Evolutionary conservation across 2,113 vertebrate genomes (phyloP).

Genomic region (Hemibagrus wyckioides): DNA sequence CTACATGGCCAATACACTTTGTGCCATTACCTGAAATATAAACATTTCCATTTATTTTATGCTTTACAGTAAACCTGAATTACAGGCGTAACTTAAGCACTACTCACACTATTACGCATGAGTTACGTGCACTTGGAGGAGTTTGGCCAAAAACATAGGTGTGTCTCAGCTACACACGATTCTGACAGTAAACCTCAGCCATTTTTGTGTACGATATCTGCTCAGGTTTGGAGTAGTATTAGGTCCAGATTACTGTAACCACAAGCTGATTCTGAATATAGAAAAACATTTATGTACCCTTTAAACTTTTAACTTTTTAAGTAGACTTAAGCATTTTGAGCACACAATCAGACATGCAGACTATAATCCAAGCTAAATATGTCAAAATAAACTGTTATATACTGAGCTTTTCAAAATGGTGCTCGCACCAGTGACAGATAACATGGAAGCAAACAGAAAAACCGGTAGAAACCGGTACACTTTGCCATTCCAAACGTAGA

Average conservation of each 20-base stretch:
- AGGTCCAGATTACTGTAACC: background rate
- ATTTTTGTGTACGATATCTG: background rate
- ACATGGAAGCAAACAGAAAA: background rate
- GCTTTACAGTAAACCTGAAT: background rate
- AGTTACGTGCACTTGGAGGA: background rate
- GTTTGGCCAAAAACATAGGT: background rate
- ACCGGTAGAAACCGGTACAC: background rate
- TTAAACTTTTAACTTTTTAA: background rate
- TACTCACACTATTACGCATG: background rate
- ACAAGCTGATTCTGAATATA: background rate
- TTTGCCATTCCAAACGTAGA: background rate
- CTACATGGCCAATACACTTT: background rate
- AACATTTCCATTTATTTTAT: background rate
- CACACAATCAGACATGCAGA: background rate
- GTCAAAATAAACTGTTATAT: background rate
- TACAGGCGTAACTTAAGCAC: background rate
- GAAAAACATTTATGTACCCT: background rate
- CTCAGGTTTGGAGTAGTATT: background rate
- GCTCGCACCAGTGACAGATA: background rate
- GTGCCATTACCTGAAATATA: background rate
- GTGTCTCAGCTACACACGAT: background rate
- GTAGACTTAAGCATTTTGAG: background rate
- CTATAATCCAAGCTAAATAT: background rate
- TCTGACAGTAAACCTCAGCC: background rate
- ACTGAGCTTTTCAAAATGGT: background rate